A percentile compares a stretch with the other conserved stretches of the same genome.
phyloP scores from a whole-genome alignment of 2,113 vertebrate species.

The Tringa solitaria region DNA sequence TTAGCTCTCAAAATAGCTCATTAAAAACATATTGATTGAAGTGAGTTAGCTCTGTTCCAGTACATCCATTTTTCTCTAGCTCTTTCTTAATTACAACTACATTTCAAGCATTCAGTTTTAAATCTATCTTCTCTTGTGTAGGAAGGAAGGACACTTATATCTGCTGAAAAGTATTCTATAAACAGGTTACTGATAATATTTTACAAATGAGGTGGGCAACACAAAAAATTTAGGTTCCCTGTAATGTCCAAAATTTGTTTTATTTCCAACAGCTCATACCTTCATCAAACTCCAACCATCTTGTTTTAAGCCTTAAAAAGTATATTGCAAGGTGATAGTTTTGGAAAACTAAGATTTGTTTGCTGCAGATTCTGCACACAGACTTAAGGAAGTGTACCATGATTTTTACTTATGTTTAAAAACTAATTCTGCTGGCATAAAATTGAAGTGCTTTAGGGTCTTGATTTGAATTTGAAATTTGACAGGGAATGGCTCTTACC shows the following conservation, averaged over 20 bases:
- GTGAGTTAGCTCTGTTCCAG: neutral
- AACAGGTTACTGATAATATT: neutral
- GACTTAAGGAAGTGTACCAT: fast-evolving
- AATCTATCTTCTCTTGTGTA: neutral
- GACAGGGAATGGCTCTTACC: neutral
- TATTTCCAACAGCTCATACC: neutral
- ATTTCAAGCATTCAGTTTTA: neutral
- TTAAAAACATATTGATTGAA: neutral
- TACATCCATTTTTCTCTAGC: neutral
- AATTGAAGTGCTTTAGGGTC: neutral
- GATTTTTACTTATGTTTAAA: neutral
- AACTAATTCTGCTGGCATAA: neutral
- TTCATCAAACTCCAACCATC: neutral
- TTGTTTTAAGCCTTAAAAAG: neutral
- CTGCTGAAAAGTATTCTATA: neutral
- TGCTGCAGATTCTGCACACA: neutral
- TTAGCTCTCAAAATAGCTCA: neutral
- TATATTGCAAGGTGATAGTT: neutral
- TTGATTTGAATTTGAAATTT: neutral
- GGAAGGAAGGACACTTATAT: neutral
- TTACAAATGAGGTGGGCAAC: neutral
- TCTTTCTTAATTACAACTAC: neutral
- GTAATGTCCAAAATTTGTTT: neutral
- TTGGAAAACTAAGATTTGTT: neutral
- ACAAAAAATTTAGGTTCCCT: neutral